These are phyloP conservation scores for Hyphantria cunea DNA, from an alignment of 1,140 invertebrate genomes.

Conservation along the genomic window DNA sequence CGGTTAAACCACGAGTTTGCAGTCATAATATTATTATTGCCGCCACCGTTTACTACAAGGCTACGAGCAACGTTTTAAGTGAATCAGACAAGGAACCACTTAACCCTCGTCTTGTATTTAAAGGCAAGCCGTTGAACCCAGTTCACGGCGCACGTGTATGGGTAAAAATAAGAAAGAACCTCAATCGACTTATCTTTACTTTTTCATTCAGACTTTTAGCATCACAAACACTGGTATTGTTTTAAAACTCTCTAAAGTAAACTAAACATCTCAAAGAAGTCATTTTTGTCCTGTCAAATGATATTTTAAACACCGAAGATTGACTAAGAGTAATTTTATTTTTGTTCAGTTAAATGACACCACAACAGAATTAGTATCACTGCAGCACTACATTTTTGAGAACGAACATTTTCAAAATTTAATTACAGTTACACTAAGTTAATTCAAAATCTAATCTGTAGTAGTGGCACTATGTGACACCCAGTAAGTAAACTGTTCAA, in stretches of 20 bases:
- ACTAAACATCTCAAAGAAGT: too few relatives aligned
- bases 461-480: too few relatives aligned
- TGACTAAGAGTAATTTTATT: too few relatives aligned
- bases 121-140: constrained; percentile 58
- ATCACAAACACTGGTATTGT: too few relatives aligned
- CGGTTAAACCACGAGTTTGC: constrained; percentile 46
- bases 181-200: constrained; percentile 18
- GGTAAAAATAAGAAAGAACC: constrained; percentile 35
- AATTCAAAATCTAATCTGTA: not conserved
- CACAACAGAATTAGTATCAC: too few relatives aligned
- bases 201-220: constrained; percentile 12
- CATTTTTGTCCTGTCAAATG: too few relatives aligned
- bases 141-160: constrained; percentile 33
- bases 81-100: constrained; percentile 68
- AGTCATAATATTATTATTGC: constrained; percentile 52
- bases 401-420: not conserved
- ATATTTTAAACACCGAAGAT: too few relatives aligned
- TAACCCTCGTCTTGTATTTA: constrained; percentile 69
- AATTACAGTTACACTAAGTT: too few relatives aligned
- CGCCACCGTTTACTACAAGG: constrained; percentile 53
- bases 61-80: constrained; percentile 63
- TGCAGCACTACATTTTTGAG: not conserved
- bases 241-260: too few relatives aligned
- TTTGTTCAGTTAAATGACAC: too few relatives aligned
- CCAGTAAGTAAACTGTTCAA: constrained; percentile 12